phyloP scores from a whole-genome alignment of 2,888 invertebrate genomes.

The Phanerotoma sp. region DNA sequence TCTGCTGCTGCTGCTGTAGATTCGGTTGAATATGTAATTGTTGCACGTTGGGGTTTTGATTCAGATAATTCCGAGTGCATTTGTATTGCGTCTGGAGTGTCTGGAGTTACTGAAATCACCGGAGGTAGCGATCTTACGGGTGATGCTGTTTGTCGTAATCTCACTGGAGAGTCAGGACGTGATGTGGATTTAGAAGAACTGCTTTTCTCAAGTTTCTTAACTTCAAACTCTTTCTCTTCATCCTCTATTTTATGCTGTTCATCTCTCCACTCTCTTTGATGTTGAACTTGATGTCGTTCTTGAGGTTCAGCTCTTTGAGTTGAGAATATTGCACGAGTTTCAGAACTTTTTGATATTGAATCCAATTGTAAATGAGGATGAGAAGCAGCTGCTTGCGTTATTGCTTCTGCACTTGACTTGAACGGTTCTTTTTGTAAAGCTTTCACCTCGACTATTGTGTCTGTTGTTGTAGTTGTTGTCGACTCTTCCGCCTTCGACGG shows the following conservation, averaged over 20 bases:
- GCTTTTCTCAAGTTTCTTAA: conserved; percentile 4
- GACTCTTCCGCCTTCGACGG: conserved; percentile 27
- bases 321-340: conserved; percentile 46
- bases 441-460: conserved; percentile 5
- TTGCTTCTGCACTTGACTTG: neutral
- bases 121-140: conserved; percentile 52
- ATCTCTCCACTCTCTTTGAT: neutral
- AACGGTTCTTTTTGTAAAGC: neutral
- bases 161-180: conserved; percentile 40
- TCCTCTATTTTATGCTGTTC: conserved; percentile 55
- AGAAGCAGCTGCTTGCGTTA: no score
- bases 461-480: conserved; percentile 21
- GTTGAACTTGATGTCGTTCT: neutral
- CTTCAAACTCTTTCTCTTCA: conserved; percentile 15
- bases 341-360: conserved; percentile 28
- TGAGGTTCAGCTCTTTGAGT: conserved; percentile 50
- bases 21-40: conserved; percentile 53
- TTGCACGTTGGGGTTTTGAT: conserved; percentile 46
- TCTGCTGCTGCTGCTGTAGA: conserved; percentile 39
- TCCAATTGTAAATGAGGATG: conserved; percentile 27
- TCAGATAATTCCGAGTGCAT: conserved; percentile 21
- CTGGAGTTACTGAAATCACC: conserved; percentile 52
- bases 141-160: conserved; percentile 49
- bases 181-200: conserved; percentile 12
- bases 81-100: conserved; percentile 32